Base-by-base conservation (phyloP, 2,888 invertebrate genomes). In the Syrista parreyssii region DNA sequence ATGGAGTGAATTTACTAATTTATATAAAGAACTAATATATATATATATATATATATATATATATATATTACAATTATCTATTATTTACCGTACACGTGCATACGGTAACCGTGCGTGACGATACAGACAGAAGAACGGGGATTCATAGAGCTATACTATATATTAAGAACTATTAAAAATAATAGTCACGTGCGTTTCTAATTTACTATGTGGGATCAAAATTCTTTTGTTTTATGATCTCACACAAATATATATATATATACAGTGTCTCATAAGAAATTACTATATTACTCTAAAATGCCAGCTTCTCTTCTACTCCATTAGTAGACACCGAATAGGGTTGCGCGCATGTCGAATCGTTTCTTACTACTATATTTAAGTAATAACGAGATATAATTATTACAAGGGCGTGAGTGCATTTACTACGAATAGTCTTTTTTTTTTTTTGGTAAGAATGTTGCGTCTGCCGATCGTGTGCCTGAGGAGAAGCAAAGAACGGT, bases 1-100 rank as follows among this genome's bases (percentile, higher is more conserved):
- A 55, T 55, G 82, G 84, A 84, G 80, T 82, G 81, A 86, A 84
- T 86, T 82, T 84, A 85, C 82, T 86, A 86, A 87, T 88, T 87
- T 88, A 81, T 82, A 82, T 82, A 79, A 76, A 78, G 72, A 77
- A 76, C 82, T 82, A 82, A 78, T 78, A 81, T 78, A 81, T 75
- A 75, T 75, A 80, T 79, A 79, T 73, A 78, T 80, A 80, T 81
- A 80, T 80, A 81, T 78, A 81, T 75, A 75, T 75, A 80, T 79
- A 79, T 73, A 78, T 80, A 80, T 81, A 80, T 80, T 79, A 76
- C 73, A 75, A 68, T 79, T 76, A 79, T 75, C 78, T 78, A 78
- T 78, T 68, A 71, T 71, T 71, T 68, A 69, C 68, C 40, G 35
- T 76, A 68, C 72, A 73, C 15, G 68, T 73, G 75, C 12, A 76